Evolutionary conservation across 1,140 invertebrate genomes (phyloP).

Genomic region (Anastrepha ludens): DNA sequence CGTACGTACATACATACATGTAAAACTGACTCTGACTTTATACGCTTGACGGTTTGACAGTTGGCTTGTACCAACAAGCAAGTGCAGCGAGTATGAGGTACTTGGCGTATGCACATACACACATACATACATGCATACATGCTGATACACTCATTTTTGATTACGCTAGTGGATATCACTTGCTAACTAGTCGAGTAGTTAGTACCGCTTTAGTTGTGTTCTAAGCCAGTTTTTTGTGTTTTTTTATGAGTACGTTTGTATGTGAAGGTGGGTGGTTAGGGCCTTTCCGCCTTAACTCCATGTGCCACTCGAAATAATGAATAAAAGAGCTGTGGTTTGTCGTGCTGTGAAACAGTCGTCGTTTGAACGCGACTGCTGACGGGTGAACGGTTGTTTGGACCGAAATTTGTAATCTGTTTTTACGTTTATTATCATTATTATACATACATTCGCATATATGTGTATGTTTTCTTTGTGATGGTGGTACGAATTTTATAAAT

Average conservation of each 20-base stretch:
- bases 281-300: constrained; percentile 30
- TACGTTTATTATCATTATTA: not conserved
- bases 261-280: constrained; percentile 31
- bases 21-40: not conserved
- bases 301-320: not conserved
- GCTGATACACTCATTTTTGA: not conserved
- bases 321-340: constrained; percentile 47
- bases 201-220: constrained; percentile 27
- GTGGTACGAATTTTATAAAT: constrained; percentile 33
- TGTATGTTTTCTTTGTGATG: not conserved
- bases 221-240: not conserved
- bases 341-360: constrained; percentile 42
- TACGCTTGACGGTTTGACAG: constrained; percentile 3
- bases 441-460: not conserved
- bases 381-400: constrained; percentile 12
- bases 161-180: not conserved
- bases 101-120: not conserved
- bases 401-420: not conserved
- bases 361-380: constrained; percentile 43
- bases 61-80: constrained; percentile 10
- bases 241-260: not conserved
- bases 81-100: not conserved
- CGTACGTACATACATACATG: no score
- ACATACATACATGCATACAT: not conserved
- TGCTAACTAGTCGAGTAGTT: not conserved